Conservation (phyloP, 2,113 vertebrate genomes). For the Misgurnus mizolepis region DNA sequence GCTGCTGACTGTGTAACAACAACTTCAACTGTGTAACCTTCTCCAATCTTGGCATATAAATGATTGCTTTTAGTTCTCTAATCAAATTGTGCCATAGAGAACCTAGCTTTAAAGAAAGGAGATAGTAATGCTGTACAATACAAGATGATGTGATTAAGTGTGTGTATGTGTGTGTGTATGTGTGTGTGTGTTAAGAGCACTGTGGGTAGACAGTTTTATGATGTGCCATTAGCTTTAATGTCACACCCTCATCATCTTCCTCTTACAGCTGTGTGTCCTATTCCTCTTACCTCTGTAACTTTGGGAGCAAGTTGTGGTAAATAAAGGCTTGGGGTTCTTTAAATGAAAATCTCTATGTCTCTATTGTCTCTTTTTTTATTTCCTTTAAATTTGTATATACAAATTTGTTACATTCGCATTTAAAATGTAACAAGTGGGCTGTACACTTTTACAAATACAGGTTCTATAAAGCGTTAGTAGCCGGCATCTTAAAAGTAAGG, state of each 20-base stretch:
- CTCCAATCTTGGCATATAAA: not conserved
- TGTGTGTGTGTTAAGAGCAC: slow-evolving; percentile 56
- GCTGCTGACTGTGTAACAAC: slow-evolving; percentile 11
- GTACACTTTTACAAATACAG: too few species aligned
- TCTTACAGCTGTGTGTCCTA: slow-evolving; percentile 68
- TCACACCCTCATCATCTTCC: slow-evolving; percentile 56
- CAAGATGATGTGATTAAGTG: slow-evolving; percentile 35
- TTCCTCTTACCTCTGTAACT: slow-evolving; percentile 71
- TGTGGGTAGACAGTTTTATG: slow-evolving; percentile 56
- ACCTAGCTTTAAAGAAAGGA: slow-evolving; percentile 8
- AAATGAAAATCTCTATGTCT: slow-evolving; percentile 59
- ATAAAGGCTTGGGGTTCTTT: slow-evolving; percentile 82
- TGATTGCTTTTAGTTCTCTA: slow-evolving; percentile 14
- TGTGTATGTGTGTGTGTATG: slow-evolving; percentile 16
- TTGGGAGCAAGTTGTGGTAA: slow-evolving; percentile 80
- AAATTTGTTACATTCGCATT: too few species aligned
- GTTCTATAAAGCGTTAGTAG: too few species aligned
- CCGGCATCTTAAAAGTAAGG: too few species aligned
- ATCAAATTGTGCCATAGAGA: slow-evolving; percentile 41
- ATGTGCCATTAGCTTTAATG: slow-evolving; percentile 43
- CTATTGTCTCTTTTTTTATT: slow-evolving; percentile 10
- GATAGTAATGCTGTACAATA: not conserved
- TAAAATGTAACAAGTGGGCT: not conserved
- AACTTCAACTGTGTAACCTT: not conserved
- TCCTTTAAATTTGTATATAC: too few species aligned